Conservation (phyloP, 2,113 vertebrate species). For the Mungos mungo region DNA sequence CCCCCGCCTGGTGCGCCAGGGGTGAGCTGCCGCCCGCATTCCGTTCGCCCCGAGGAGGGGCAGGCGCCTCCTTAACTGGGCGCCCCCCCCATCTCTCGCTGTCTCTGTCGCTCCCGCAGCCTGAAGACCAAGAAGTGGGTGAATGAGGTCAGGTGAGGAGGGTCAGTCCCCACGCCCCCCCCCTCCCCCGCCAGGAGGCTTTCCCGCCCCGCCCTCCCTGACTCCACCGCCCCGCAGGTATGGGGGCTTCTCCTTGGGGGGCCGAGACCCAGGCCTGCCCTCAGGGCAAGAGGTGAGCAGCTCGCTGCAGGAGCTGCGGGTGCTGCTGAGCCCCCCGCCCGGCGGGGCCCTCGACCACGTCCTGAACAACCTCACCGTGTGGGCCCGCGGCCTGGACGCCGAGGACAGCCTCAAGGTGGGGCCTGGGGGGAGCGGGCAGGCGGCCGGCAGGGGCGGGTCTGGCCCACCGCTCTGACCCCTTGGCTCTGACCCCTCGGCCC, state of each 20-base stretch:
- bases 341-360: constrained; percentile 72
- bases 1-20: constrained; percentile 90
- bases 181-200: neutral
- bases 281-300: constrained; percentile 71
- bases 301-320: constrained; percentile 78
- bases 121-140: constrained; percentile 94
- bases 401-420: constrained; percentile 90
- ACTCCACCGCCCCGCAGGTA: constrained; percentile 83
- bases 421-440: rapidly evolving
- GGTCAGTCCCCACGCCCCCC: rapidly evolving
- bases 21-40: constrained; percentile 79
- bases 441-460: rapidly evolving
- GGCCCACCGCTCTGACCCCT: rapidly evolving
- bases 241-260: constrained; percentile 92
- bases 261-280: constrained; percentile 76
- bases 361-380: constrained; percentile 84
- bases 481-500: neutral
- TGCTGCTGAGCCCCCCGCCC: neutral
- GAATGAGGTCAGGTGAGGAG: constrained; percentile 92
- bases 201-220: rapidly evolving
- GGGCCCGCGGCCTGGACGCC: constrained; percentile 83
- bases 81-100: too few species aligned
- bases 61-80: rapidly evolving
- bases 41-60: neutral
- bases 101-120: constrained; percentile 74